Evolutionary conservation across 2,797 vertebrate species (phyloP), one percentile per base, ranked within the genome.

Genomic region (Catharus ustulatus): DNA sequence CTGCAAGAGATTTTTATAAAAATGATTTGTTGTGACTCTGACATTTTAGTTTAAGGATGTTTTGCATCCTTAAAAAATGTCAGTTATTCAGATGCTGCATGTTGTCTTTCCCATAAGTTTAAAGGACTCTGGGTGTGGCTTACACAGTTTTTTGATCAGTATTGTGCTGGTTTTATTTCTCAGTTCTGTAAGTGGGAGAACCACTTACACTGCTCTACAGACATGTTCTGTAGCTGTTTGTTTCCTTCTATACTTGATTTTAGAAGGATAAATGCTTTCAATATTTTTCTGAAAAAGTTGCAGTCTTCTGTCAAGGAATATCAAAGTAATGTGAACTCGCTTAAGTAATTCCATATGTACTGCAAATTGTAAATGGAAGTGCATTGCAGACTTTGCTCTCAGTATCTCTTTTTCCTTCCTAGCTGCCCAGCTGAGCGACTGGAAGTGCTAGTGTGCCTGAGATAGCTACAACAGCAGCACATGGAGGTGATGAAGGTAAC

Each of bases 401-500:
- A 45, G 21, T 78, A 62, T 62, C 19, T 54, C 91, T 87, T 58
- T 91, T 58, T 27, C 49, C 57, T 84, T 96, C 93, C 69, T 68
- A 98, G 98, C 62, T 61, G 85, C 34, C 52, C 83, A 34, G 57
- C 19, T 1, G 84, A 96, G 66, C 96, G 87, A 91, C 46, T 92
- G 92, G 86, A 95, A 18, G 88, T 98, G 52, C 84, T 97, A 38
- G 32, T 26, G 42, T 96, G 80, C 93, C 81, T 97, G 48, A 69
- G 67, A 54, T 45, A 32, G 8, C 84, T 97, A 71, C 67, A 7
- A 11, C 94, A 96, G 87, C 95, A 81, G 62, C 55, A 61, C 5
- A 0, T 62, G 69, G 95, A 97, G 4, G 8, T 76, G n/a, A 93
- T 97, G 95, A 98, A 98, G 98, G 98, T 98, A 97, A 90, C 52